Base-by-base conservation (phyloP, 92 coral and sea anemone genomes). In the Ricordea florida region DNA sequence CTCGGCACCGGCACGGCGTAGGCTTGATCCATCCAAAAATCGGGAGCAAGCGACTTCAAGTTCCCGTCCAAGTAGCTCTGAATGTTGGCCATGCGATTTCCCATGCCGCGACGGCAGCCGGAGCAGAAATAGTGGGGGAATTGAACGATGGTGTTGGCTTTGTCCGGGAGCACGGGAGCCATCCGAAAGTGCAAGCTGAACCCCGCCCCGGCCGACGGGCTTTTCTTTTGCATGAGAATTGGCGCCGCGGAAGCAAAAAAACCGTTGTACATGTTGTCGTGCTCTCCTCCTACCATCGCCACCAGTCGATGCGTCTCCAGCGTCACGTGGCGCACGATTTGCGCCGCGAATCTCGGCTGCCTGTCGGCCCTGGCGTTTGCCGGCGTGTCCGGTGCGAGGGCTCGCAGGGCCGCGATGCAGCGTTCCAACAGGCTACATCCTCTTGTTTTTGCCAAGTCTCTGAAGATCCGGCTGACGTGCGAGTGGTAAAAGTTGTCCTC, bases 261-360 rank as follows among this genome's bases (percentile, higher is more conserved):
- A 0, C 68, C 68, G 34, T 61, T 37, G 49, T 15, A 61, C 68
- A 61, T 37, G 18, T 61, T 25, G 1, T 61, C 33, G 35, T 13
- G 48, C 11, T 61, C 8, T 9, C 49, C 68, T 1, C 21, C 17
- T 13, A 29, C 48, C 14, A 61, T 38, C 32, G 34, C 33, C 28
- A 61, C 68, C 14, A 61, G 48, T 10, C 68, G 68, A 23, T 61
- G 68, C 1, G 68, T 61, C 32, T 34, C 68, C 32, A 61, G 26
- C 2, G 32, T 23, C 5, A 47, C 68, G 16, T 3, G 14, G 6
- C 68, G 48, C 46, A 61, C 26, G 50, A 61, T 37, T 5, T 37
- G 49, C 16, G 68, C 68, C 10, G 68, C 68, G 1, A 50, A 10
- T 32, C 25, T 47, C 34, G 68, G 37, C 68, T 37, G 49, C 5